phyloP scores from a whole-genome alignment of 2,113 vertebrate genomes.

The Benitochromis conjunctus region DNA sequence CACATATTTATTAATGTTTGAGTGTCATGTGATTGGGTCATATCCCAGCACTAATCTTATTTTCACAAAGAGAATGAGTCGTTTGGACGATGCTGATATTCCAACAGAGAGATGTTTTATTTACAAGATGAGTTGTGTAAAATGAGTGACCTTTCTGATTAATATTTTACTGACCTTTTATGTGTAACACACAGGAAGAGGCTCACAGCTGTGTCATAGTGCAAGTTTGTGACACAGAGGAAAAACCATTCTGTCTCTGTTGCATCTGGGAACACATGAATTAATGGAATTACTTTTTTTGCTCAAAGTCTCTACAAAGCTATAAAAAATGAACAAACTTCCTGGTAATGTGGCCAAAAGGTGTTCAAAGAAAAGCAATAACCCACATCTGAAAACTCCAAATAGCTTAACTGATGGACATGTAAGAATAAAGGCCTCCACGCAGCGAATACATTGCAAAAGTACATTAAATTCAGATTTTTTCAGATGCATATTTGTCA shows the following conservation, averaged over 20 bases:
- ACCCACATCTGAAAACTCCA: background rate
- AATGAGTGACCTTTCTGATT: background rate
- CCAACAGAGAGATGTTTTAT: background rate
- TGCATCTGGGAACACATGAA: background rate
- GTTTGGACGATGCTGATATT: background rate
- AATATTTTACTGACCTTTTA: background rate
- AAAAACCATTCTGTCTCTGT: background rate
- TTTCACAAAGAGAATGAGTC: background rate
- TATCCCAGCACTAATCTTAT: background rate
- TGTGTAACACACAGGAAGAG: background rate
- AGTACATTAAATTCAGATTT: background rate
- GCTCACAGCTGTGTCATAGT: background rate
- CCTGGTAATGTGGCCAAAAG: background rate
- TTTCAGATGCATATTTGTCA: background rate
- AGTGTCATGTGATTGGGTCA: fast-evolving
- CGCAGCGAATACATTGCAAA: background rate
- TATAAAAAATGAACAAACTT: background rate
- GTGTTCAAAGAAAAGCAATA: background rate
- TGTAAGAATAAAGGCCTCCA: background rate
- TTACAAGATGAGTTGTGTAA: background rate
- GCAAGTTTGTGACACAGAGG: background rate
- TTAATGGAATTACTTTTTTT: background rate
- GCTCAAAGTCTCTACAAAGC: background rate
- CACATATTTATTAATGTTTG: background rate
- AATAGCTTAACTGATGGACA: background rate